Conservation (phyloP, 2,113 vertebrate genomes). For the Dasypus novemcinctus region DNA sequence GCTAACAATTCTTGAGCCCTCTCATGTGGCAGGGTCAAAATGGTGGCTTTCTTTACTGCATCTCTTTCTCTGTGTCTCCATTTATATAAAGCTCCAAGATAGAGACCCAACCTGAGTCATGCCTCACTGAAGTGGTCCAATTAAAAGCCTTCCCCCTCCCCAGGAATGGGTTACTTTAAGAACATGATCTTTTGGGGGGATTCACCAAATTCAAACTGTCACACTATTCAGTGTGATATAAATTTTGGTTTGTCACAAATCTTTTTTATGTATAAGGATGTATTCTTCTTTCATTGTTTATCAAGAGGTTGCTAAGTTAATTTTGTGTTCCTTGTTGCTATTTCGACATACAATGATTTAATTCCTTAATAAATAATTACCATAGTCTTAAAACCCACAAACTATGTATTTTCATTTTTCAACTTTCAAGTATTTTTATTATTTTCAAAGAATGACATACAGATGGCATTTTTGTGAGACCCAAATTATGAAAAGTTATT, state of each 20-base stretch:
- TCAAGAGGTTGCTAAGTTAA: background rate
- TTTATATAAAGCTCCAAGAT: no score
- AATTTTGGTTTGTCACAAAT: background rate
- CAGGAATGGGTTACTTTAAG: no score
- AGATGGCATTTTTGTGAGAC: background rate
- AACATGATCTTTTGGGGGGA: no score
- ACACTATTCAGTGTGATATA: background rate
- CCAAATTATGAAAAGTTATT: background rate
- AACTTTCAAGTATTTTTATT: background rate
- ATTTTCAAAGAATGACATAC: background rate
- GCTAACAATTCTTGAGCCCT: no score
- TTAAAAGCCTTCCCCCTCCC: no score
- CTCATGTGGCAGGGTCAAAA: no score
- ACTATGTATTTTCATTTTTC: background rate
- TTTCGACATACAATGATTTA: background rate
- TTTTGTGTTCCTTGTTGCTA: background rate
- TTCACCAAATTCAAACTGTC: no score
- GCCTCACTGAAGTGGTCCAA: no score
- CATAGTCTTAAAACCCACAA: background rate
- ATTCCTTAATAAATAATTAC: background rate
- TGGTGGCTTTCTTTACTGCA: no score
- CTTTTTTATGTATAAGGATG: background rate
- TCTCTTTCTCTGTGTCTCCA: no score
- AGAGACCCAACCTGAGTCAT: no score
- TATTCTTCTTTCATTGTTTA: background rate